Conservation (phyloP, 2,113 vertebrate genomes). For the Canis aureus region DNA sequence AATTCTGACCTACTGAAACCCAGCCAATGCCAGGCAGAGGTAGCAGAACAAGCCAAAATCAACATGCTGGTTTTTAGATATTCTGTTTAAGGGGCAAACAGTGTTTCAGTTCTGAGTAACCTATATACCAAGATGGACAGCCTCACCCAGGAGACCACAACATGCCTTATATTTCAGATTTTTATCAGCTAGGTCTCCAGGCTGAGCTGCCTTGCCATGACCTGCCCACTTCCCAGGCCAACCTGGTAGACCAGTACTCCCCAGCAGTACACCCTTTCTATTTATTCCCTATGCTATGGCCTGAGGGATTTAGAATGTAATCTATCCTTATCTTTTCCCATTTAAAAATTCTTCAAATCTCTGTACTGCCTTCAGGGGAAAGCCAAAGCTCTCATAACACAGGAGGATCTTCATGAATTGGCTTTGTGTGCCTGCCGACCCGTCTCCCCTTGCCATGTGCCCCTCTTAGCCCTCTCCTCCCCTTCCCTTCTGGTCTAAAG, state of each 20-base stretch:
- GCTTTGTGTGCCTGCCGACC: neutral
- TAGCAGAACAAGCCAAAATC: neutral
- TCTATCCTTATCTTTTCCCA: neutral
- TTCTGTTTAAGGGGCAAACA: neutral
- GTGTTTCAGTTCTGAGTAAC: neutral
- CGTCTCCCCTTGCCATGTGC: neutral
- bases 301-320: neutral
- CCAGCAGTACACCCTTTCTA: neutral
- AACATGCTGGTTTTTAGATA: neutral
- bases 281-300: neutral
- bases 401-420: neutral
- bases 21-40: neutral
- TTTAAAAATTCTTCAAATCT: neutral
- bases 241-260: neutral
- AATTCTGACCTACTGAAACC: slow-evolving; percentile 59
- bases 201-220: neutral
- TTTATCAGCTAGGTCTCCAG: neutral
- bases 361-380: neutral
- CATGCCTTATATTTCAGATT: neutral
- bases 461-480: neutral
- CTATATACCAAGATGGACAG: neutral
- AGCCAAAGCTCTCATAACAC: accelerated
- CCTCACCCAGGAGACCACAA: neutral
- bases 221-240: neutral
- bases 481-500: neutral